phyloP scores from a whole-genome alignment of 2,888 invertebrate genomes.

The Lamellibrachia columna region DNA sequence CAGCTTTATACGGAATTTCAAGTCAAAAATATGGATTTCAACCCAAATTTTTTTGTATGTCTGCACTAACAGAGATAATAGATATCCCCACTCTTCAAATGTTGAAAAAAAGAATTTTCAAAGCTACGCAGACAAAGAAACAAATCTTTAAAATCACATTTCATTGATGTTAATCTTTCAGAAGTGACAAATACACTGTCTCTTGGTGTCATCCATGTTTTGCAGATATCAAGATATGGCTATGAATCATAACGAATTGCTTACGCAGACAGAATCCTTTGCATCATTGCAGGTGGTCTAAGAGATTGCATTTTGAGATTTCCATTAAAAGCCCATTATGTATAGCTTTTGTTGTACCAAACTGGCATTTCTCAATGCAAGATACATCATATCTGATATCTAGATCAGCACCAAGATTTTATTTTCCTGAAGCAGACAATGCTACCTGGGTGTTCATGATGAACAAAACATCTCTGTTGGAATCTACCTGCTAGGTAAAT shows the following conservation, averaged over 20 bases:
- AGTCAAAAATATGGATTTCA: too few relatives aligned
- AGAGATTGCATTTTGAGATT: background rate
- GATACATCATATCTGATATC: background rate
- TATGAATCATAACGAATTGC: background rate
- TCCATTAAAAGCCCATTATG: background rate
- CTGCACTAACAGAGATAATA: too few relatives aligned
- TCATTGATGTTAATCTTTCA: background rate
- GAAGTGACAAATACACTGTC: background rate
- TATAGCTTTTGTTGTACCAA: constrained; percentile 4
- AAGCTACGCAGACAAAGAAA: background rate
- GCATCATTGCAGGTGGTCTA: constrained; percentile 11
- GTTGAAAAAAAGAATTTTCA: background rate
- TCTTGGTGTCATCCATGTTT: background rate
- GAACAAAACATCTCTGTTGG: background rate
- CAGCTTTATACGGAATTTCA: too few relatives aligned
- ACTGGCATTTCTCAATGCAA: background rate
- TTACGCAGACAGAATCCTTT: background rate
- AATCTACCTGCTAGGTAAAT: background rate
- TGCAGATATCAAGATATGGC: background rate
- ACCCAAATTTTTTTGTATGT: too few relatives aligned
- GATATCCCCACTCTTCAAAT: background rate
- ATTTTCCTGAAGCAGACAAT: background rate
- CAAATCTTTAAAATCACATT: background rate
- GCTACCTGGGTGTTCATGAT: constrained; percentile 1
- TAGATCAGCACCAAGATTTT: background rate